phyloP scores from a whole-genome alignment of 2,888 invertebrate genomes.

The Meandrusa payeni region DNA sequence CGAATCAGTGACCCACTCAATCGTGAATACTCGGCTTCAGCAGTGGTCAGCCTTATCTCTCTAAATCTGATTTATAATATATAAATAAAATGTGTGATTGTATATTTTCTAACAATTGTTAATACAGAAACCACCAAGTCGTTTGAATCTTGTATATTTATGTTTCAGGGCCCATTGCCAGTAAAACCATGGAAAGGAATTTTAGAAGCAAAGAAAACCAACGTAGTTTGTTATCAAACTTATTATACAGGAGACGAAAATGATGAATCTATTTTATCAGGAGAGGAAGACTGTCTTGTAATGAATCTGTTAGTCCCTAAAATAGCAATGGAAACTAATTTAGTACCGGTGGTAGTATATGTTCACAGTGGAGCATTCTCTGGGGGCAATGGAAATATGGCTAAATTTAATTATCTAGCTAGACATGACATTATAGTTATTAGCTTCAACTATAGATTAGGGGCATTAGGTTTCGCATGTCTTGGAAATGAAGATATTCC shows the following conservation, averaged over 20 bases:
- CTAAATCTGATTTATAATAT: too few species aligned
- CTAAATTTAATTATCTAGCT: conserved; percentile 81
- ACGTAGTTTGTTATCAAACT: conserved; percentile 54
- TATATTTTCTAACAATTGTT: too few species aligned
- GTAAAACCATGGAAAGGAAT: conserved; percentile 51
- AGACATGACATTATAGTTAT: conserved; percentile 84
- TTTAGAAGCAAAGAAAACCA: conserved; percentile 40
- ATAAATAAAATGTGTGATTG: too few species aligned
- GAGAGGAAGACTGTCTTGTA: conserved; percentile 58
- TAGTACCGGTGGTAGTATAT: conserved; percentile 62
- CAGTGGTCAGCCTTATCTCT: too few species aligned
- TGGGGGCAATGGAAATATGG: conserved; percentile 65
- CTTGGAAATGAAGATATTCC: conserved; percentile 82
- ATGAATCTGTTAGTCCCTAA: conserved; percentile 57
- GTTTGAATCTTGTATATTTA: too few species aligned
- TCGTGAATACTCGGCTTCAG: too few species aligned
- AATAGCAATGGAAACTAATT: conserved; percentile 50
- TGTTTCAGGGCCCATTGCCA: conserved; percentile 66
- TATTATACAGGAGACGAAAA: conserved; percentile 46
- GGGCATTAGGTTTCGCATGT: conserved; percentile 86
- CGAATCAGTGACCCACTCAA: too few species aligned
- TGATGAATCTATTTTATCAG: conserved; percentile 46
- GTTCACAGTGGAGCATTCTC: conserved; percentile 68
- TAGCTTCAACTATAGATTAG: conserved; percentile 85
- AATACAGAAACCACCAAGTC: too few species aligned